Base-by-base conservation (phyloP, 2,888 invertebrate genomes). In the Apoderus coryli region DNA sequence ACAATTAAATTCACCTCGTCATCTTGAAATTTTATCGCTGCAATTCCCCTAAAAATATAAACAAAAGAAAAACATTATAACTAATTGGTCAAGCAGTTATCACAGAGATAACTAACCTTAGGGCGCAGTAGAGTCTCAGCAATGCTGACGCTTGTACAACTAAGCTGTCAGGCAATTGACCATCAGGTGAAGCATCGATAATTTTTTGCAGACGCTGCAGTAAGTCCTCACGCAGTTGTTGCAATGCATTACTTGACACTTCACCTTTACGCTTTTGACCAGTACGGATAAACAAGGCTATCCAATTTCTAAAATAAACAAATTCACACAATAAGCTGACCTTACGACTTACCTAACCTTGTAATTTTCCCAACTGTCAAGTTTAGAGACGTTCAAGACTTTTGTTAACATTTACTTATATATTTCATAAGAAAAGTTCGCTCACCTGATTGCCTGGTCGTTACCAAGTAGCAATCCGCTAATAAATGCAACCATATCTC, bases 101-200 rank as follows among this genome's bases (percentile, higher is more conserved):
- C 6, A 19, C 19, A 19, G 7, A 19, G 6, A 19, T 19, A 6
- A 19, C 19, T 19, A 19, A 7, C 44, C 89, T 69, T 1, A 95
- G 63, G 1, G 93, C 90, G 58, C 92, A 92, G 53, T 92, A 92
- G 0, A 95, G 65, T 24, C 92, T 65, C 14, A 93, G 60, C 23
- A 93, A 62, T 2, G 89, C 85, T n/a, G 89, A 85, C 1, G 88
- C 90, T 56, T 88, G 77, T 0, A 90, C 81, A 4, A 77, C 75
- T 44, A 66, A 64, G 23, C 66, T 66, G 41, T 78, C 76, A 1
- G 70, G 65, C 24, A 76, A 54, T 37, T 67, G 65, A 3, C 64
- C 60, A 30, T 69, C 65, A 5, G 68, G 60, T 4, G 78, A 75
- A 14, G 69, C 65, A 2, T 70, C 66, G 4, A 76, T 69, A 5